phyloP scores from a whole-genome alignment of 2,113 vertebrate genomes.

The Sisor rabdophorus region DNA sequence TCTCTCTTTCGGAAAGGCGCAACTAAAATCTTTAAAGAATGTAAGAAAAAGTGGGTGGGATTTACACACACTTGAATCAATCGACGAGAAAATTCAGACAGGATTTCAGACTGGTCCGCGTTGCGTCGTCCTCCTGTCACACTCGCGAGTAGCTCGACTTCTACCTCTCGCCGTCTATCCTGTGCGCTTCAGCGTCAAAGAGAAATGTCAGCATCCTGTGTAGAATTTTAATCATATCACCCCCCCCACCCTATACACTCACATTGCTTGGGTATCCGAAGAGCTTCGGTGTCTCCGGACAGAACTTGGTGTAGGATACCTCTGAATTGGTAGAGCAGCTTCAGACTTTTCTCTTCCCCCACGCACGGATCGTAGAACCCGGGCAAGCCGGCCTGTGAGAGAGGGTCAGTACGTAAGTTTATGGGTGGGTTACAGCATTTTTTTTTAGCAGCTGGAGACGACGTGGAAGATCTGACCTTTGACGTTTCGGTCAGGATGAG shows the following conservation, averaged over 20 bases:
- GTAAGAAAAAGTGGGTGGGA: constrained; percentile 17
- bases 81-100: neutral
- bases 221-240: neutral
- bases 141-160: constrained; percentile 12
- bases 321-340: constrained; percentile 94
- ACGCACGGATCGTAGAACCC: constrained; percentile 95
- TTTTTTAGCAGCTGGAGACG: neutral
- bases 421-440: neutral
- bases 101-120: constrained; percentile 11
- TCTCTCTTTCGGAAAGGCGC: no score
- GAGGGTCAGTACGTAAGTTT: neutral
- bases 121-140: constrained; percentile 21
- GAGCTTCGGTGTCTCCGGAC: constrained; percentile 80
- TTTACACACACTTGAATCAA: neutral
- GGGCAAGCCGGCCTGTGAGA: constrained; percentile 81
- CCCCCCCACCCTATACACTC: constrained; percentile 58
- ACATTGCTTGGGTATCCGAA: constrained; percentile 98
- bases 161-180: constrained; percentile 84
- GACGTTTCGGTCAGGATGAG: constrained; percentile 93
- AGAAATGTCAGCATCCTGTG: constrained; percentile 25
- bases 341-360: constrained; percentile 92
- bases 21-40: neutral
- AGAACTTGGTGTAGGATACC: constrained; percentile 93
- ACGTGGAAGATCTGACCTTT: constrained; percentile 71
- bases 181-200: constrained; percentile 78